Evolutionary conservation across 2,797 vertebrate species (phyloP), one percentile per base, ranked within the genome.

Genomic region (Novumbra hubbsi): DNA sequence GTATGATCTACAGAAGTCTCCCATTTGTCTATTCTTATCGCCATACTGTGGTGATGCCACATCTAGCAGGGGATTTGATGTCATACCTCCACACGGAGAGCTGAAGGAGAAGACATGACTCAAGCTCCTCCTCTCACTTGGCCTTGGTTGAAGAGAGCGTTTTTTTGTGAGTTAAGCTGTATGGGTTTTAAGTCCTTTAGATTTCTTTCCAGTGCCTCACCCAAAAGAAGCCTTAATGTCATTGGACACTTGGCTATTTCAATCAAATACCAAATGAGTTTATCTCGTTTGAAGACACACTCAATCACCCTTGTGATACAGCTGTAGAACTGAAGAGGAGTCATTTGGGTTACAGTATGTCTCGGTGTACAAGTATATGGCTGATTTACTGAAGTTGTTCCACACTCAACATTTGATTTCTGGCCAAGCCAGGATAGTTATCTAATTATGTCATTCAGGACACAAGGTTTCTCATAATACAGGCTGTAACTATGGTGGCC

Each of bases 161-260:
- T 38, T 45, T 45, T 45, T 8, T 2, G 67, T 0, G n/a, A 57
- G 41, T 45, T 8, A 24, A 57, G 21, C 19, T 55, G 0, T 52
- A 1, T 52, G 49, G 4, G 6, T 52, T 34, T 34, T 5, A 34
- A 34, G 5, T 5, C 32, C 17, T 4, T 52, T 52, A 19, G 17
- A 5, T 5, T 52, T 17, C 17, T 6, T 17, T 5, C 49, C 16
- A 6, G 2, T 52, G 49, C 19, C 17, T 1, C 49, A 50, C 48
- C 14, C 14, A 19, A 50, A 19, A 50, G 32, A 5, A 34, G 2
- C 32, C 55, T 71, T 12, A 24, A 34, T 41, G 24, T 41, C 17
- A 60, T 24, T 63, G 7, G 32, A 62, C 55, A 72, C 38, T 12
- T 21, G 34, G 19, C 57, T 57, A 72, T 63, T 72, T 72, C 63